Conservation (phyloP, 2,113 vertebrate genomes). For the Barnardius zonarius region DNA sequence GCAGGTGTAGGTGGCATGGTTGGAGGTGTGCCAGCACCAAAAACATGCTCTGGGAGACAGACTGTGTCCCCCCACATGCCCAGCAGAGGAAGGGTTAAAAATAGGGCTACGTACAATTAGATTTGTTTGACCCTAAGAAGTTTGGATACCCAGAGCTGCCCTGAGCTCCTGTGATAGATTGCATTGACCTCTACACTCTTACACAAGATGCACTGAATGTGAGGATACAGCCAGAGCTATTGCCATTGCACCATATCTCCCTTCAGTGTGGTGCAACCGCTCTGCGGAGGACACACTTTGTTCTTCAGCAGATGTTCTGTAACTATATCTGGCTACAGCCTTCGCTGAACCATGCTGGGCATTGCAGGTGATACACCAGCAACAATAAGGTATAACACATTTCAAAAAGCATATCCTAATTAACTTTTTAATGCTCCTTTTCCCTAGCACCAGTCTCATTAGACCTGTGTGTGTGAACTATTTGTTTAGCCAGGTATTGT, state of each 20-base stretch:
- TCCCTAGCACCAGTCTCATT: slow-evolving; percentile 6
- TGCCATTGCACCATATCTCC: neutral
- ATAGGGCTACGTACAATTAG: neutral
- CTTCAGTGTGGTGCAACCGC: neutral
- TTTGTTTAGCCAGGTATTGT: slow-evolving; percentile 41
- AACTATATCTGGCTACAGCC: slow-evolving; percentile 31
- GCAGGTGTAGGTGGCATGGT: neutral
- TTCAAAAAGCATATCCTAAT: slow-evolving; percentile 30
- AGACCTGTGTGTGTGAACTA: neutral
- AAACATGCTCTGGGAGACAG: neutral
- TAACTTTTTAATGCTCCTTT: slow-evolving; percentile 32
- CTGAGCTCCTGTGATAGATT: neutral
- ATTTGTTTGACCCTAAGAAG: neutral
- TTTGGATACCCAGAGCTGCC: neutral
- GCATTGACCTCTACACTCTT: neutral
- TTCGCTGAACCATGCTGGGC: neutral
- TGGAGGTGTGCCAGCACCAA: neutral
- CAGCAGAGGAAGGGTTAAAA: neutral
- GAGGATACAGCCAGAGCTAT: neutral
- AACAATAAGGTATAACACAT: neutral
- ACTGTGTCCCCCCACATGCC: neutral
- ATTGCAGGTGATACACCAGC: neutral
- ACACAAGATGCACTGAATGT: neutral
- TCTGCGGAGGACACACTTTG: neutral
- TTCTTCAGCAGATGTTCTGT: slow-evolving; percentile 53